phyloP scores from a whole-genome alignment of 2,113 vertebrate species.

The Mastomys coucha region DNA sequence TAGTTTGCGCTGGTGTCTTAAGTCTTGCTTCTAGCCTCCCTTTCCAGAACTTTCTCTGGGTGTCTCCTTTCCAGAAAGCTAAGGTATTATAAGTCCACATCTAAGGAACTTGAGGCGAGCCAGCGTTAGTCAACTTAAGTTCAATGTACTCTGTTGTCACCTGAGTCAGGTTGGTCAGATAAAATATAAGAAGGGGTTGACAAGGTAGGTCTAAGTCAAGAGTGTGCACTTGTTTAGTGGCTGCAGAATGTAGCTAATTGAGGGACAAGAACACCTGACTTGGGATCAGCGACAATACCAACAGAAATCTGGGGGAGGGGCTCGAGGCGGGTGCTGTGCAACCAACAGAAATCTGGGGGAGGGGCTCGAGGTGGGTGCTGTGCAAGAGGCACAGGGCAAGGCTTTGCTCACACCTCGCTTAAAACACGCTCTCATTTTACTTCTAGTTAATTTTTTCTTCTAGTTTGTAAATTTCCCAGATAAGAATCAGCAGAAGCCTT shows the following conservation, averaged over 20 bases:
- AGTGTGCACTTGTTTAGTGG: neutral
- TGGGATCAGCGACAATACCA: neutral
- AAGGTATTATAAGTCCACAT: neutral
- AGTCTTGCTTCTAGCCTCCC: neutral
- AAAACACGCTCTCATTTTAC: neutral
- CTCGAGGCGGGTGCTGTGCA: neutral
- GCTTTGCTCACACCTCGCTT: neutral
- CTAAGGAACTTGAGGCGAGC: constrained; percentile 23
- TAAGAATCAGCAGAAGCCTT: neutral
- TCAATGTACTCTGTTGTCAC: constrained; percentile 9
- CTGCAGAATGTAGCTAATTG: neutral
- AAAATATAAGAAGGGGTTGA: constrained; percentile 6
- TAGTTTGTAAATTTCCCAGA: neutral
- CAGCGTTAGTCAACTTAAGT: neutral
- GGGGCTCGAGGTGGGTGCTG: too few relatives aligned
- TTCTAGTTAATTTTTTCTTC: neutral
- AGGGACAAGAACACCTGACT: neutral
- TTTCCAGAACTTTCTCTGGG: neutral
- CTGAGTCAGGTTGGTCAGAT: neutral
- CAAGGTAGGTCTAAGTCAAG: neutral
- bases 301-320: neutral
- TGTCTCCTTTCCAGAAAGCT: neutral
- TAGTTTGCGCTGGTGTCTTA: neutral
- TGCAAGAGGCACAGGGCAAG: neutral
- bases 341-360: neutral